Percentiles rank a stretch among this genome's conserved stretches.
phyloP scores from a whole-genome alignment of 2,888 invertebrate genomes.

The Epirrhoe alternata region DNA sequence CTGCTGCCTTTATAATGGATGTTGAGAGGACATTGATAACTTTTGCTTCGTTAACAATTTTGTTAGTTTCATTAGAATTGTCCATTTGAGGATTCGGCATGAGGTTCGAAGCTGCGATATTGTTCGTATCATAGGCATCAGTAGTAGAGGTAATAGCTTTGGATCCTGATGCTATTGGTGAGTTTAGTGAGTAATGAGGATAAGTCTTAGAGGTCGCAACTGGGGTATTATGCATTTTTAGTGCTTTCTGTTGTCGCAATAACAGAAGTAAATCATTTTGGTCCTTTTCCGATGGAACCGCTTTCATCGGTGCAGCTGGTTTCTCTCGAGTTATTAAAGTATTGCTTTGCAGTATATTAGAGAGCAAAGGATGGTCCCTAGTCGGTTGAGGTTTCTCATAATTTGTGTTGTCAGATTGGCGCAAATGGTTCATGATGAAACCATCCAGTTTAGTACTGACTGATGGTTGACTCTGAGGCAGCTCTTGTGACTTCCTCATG shows the following conservation, averaged over 20 bases:
- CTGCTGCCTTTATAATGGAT: slow-evolving; percentile 33
- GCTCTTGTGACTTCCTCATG: slow-evolving; percentile 47
- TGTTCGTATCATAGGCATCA: slow-evolving; percentile 13
- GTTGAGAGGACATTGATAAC: slow-evolving; percentile 38
- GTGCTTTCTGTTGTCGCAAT: slow-evolving; percentile 62
- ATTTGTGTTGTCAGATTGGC: slow-evolving; percentile 8
- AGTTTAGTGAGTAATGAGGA: slow-evolving; percentile 1
- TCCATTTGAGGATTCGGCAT: slow-evolving; percentile 1
- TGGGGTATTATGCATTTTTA: slow-evolving; percentile 42
- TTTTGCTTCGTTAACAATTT: slow-evolving; percentile 25
- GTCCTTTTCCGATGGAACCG: slow-evolving; percentile 60
- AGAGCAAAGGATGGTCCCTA: slow-evolving; percentile 36
- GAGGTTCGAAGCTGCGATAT: background rate
- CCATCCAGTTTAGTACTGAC: slow-evolving; percentile 39
- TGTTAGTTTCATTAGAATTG: slow-evolving; percentile 7
- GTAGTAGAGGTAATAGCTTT: slow-evolving; percentile 2
- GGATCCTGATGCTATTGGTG: slow-evolving; percentile 3
- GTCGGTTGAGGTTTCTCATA: slow-evolving; percentile 5
- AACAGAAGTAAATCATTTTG: slow-evolving; percentile 64
- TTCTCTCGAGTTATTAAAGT: slow-evolving; percentile 16
- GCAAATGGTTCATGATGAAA: slow-evolving; percentile 35
- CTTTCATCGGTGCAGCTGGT: slow-evolving; percentile 7
- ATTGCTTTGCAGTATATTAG: slow-evolving; percentile 33
- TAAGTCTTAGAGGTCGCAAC: background rate
- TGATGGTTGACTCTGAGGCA: slow-evolving; percentile 18